These are phyloP conservation scores for Lordiphosa clarofinis DNA, from an alignment of 1,140 invertebrate genomes.

Conservation along the genomic window DNA sequence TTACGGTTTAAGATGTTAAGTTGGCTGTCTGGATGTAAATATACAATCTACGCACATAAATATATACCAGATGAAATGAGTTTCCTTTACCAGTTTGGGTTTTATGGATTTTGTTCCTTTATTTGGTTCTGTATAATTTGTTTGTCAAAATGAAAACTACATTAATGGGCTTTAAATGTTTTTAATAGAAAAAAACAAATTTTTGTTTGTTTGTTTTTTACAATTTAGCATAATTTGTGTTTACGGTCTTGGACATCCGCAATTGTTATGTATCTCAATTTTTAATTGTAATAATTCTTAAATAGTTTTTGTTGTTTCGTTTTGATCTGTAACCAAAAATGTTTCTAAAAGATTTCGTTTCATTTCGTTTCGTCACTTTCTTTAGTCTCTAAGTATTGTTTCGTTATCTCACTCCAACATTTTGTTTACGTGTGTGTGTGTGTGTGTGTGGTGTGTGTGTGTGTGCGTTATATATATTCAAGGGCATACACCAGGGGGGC, in stretches of 20 bases:
- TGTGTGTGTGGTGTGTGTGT: conserved; percentile 7
- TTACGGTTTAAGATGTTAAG: conserved; percentile 34
- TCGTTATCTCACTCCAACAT: conserved; percentile 79
- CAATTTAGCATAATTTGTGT: conserved; percentile 38
- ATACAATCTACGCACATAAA: conserved; percentile 24
- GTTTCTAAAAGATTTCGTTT: conserved; percentile 54
- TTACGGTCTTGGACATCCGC: conserved; percentile 3
- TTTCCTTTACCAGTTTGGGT: conserved; percentile 1
- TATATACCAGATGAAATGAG: conserved; percentile 20
- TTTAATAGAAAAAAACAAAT: conserved; percentile 60
- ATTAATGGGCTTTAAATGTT: conserved; percentile 41
- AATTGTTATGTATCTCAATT: conserved; percentile 28
- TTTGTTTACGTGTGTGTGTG: conserved; percentile 23
- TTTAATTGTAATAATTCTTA: conserved; percentile 41
- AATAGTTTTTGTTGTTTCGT: conserved; percentile 13
- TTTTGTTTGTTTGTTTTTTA: conserved; percentile 39
- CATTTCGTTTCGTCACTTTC: conserved; percentile 58
- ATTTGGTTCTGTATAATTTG: no score
- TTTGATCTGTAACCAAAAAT: conserved; percentile 63
- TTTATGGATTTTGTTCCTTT: no score
- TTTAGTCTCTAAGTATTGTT: conserved; percentile 79
- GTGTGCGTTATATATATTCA: conserved; percentile 22
- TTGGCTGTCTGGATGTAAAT: conserved; percentile 30
- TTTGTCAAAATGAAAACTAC: conserved; percentile 35
- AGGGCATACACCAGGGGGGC: conserved; percentile 52